Evolutionary conservation across 2,888 invertebrate species (phyloP).

Genomic region (Drosophila trichaetosa): DNA sequence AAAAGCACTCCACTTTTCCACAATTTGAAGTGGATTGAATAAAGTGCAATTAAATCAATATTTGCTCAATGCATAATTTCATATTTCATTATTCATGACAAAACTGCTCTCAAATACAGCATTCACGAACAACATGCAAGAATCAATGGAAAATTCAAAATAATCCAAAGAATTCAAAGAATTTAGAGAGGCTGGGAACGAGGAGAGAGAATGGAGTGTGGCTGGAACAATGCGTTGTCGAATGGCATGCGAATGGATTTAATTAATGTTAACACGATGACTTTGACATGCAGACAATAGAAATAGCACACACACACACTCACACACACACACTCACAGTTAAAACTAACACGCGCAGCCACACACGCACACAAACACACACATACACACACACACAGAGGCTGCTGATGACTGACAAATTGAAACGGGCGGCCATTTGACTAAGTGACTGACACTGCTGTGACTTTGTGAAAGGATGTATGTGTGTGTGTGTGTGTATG

Average conservation of each 20-base stretch:
- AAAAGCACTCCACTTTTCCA: neutral
- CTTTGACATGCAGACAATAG: constrained; percentile 76
- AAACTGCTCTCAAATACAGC: constrained; percentile 6
- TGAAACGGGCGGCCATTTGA: constrained; percentile 65
- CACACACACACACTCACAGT: neutral
- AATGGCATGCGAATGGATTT: constrained; percentile 66
- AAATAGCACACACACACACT: constrained; percentile 46
- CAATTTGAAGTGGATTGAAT: neutral
- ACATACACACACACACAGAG: neutral
- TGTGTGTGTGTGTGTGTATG: constrained; percentile 4
- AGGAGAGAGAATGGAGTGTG: neutral
- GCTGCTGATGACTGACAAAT: constrained; percentile 74
- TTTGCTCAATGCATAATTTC: constrained; percentile 23
- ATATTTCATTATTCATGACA: constrained; percentile 38
- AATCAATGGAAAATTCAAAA: constrained; percentile 47
- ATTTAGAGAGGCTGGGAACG: neutral
- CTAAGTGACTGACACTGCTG: constrained; percentile 67
- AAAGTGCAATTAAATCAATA: constrained; percentile 15
- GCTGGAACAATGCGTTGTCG: constrained; percentile 44
- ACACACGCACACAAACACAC: constrained; percentile 11
- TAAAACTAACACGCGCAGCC: too few relatives aligned
- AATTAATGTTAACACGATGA: constrained; percentile 80
- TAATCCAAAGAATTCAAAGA: constrained; percentile 26
- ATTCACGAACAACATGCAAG: neutral
- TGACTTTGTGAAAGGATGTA: constrained; percentile 13